Base-by-base conservation (phyloP, 2,888 invertebrate species). In the Alentia gelatinosa region DNA sequence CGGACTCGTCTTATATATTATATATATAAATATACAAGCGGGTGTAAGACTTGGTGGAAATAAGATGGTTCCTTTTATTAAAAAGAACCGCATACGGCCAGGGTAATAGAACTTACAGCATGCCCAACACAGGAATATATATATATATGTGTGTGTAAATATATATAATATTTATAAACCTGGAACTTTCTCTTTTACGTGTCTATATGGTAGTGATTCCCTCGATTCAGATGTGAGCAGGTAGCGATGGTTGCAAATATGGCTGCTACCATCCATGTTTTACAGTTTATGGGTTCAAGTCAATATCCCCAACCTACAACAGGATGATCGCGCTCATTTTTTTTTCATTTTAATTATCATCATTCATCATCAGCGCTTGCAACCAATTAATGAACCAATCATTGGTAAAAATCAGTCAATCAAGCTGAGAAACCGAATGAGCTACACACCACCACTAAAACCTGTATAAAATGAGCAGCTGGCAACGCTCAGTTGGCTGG, bases 401-500 rank as follows among this genome's bases (percentile, higher is more conserved):
- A 47, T 9, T 47, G 47, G 19, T 12, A 33, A 12, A 15, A 74
- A 74, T 33, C 74, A 74, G 30, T 74, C 33, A 26, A 26, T 74
- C 56, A 56, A 74, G 33, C 74, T 74, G 74, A 74, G 26, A 26
- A 74, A 74, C 30, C 47, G 19, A 47, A 47, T 47, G 12, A 74
- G 30, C 74, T 33, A 74, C 30, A 33, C 26, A 74, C 74, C 74
- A 26, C 74, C 74, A 74, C 74, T 33, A 26, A 74, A 15, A 26
- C 74, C 26, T 74, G 1, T 12, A 19, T 74, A 68, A 15, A 68
- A 15, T 26, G 12, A 74, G 15, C 47, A 74, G 12, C n/a, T 33
- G 12, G 30, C 74, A 33, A 74, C 37, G 79, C 39, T 90, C 74
- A 91, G 83, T 91, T 89, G 26, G 91, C 35, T 4, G 91, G 91